These are phyloP conservation scores for Eretmocerus hayati DNA, from an alignment of 2,888 invertebrate genomes.

Conservation along the genomic window DNA sequence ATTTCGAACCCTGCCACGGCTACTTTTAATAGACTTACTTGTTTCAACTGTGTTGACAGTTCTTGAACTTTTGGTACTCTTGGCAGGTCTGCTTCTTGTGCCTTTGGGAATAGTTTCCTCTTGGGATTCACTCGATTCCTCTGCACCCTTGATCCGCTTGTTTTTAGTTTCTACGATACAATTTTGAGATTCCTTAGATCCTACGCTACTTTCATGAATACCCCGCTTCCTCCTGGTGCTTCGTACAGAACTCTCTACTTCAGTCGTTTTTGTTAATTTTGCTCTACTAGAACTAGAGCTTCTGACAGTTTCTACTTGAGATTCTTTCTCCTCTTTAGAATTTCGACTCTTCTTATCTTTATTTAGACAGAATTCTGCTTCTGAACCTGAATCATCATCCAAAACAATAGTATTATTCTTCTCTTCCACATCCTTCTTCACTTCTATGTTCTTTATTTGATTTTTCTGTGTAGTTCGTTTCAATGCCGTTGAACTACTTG, in stretches of 20 bases:
- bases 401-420: neutral
- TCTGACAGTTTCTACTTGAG: neutral
- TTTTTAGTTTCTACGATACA: neutral
- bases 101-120: neutral
- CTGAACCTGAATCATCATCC: slow-evolving; percentile 8
- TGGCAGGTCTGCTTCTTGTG: neutral
- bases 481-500: too few relatives aligned
- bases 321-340: neutral
- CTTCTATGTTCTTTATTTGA: neutral
- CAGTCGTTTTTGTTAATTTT: neutral
- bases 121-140: neutral
- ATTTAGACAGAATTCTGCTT: neutral
- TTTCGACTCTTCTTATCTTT: neutral
- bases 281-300: neutral
- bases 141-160: neutral
- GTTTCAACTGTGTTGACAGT: too few relatives aligned
- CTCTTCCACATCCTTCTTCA: neutral
- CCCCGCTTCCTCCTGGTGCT: neutral
- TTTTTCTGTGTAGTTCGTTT: too few relatives aligned
- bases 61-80: neutral
- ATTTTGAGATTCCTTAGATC: neutral
- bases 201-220: too few relatives aligned
- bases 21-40: neutral
- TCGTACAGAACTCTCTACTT: neutral
- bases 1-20: neutral